Percentiles rank a stretch among this genome's conserved stretches.
These are phyloP conservation scores for Drosophila eohydei DNA, from an alignment of 2,888 invertebrate genomes.

Conservation along the genomic window DNA sequence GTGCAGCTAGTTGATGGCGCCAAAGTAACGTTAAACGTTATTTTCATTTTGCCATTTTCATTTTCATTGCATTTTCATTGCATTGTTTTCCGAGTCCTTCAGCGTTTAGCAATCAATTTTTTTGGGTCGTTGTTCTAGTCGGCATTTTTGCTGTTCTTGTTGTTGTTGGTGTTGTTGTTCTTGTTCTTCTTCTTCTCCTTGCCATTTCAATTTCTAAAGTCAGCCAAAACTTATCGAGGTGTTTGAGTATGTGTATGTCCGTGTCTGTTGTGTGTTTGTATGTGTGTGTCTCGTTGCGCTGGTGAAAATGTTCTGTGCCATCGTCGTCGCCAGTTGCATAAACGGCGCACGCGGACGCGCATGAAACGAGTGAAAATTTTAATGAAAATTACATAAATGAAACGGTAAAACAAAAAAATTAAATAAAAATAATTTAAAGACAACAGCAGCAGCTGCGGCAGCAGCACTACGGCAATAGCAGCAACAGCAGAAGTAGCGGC, in stretches of 20 bases:
- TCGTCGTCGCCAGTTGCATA: constrained; percentile 71
- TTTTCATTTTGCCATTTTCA: constrained; percentile 66
- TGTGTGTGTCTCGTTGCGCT: constrained; percentile 58
- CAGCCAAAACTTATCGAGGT: constrained; percentile 54
- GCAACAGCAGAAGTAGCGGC: constrained; percentile 7
- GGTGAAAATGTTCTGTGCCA: constrained; percentile 67
- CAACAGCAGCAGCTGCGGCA: constrained; percentile 20
- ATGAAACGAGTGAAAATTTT: constrained; percentile 56
- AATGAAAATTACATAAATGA: constrained; percentile 65
- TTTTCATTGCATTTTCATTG: constrained; percentile 72
- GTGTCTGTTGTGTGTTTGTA: constrained; percentile 11
- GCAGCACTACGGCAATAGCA: constrained; percentile 6
- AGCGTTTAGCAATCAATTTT: constrained; percentile 64
- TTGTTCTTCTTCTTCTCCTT: constrained; percentile 29
- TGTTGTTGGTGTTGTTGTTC: constrained; percentile 15
- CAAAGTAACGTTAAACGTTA: constrained; percentile 75
- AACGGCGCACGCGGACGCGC: constrained; percentile 74
- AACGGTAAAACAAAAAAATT: constrained; percentile 25
- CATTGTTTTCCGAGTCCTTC: constrained; percentile 65
- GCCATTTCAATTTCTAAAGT: constrained; percentile 60
- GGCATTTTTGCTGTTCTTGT: constrained; percentile 14
- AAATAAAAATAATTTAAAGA: constrained; percentile 27
- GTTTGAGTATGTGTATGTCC: constrained; percentile 27
- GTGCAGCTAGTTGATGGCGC: constrained; percentile 52
- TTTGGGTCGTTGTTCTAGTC: constrained; percentile 31